phyloP scores from a whole-genome alignment of 2,113 vertebrate genomes.

The Oostethus manadensis region DNA sequence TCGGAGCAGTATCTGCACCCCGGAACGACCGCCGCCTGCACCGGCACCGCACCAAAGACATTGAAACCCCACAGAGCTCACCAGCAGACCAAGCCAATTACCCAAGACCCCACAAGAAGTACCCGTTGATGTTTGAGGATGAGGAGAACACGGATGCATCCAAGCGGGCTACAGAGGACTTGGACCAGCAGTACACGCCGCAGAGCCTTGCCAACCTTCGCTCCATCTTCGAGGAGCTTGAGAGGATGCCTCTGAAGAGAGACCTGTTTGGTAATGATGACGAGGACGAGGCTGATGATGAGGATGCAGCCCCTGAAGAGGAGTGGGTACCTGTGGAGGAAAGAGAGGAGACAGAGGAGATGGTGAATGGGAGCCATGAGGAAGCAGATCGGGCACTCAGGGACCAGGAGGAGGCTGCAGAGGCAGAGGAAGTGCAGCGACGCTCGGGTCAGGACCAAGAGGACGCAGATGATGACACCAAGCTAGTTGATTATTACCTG shows the following conservation, averaged over 20 bases:
- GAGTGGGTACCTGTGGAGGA: slow-evolving; percentile 94
- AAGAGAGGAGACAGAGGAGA: slow-evolving; percentile 88
- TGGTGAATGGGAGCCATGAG: slow-evolving; percentile 85
- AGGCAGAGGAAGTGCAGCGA: slow-evolving; percentile 77
- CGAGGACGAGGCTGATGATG: slow-evolving; percentile 81
- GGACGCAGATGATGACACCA: slow-evolving; percentile 81
- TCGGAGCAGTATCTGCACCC: slow-evolving; percentile 54
- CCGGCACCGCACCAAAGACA: slow-evolving; percentile 66
- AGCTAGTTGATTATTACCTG: slow-evolving; percentile 82
- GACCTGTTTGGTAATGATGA: slow-evolving; percentile 73
- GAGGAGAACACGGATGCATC: slow-evolving; percentile 84
- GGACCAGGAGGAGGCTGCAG: slow-evolving; percentile 59
- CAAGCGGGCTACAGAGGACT: slow-evolving; percentile 91
- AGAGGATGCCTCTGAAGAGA: slow-evolving; percentile 83
- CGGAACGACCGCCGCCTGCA: slow-evolving; percentile 70
- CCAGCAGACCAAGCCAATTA: slow-evolving; percentile 77
- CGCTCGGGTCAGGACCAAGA: slow-evolving; percentile 72
- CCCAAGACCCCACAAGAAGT: slow-evolving; percentile 79
- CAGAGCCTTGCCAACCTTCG: slow-evolving; percentile 91
- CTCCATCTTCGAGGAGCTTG: slow-evolving; percentile 92
- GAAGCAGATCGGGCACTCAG: slow-evolving; percentile 78
- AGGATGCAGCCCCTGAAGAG: slow-evolving; percentile 90
- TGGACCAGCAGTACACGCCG: slow-evolving; percentile 93
- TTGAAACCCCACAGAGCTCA: slow-evolving; percentile 60
- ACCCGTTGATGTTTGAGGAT: slow-evolving; percentile 82